These are phyloP conservation scores for Dryas iulia DNA, from an alignment of 1,140 invertebrate genomes.

Conservation along the genomic window DNA sequence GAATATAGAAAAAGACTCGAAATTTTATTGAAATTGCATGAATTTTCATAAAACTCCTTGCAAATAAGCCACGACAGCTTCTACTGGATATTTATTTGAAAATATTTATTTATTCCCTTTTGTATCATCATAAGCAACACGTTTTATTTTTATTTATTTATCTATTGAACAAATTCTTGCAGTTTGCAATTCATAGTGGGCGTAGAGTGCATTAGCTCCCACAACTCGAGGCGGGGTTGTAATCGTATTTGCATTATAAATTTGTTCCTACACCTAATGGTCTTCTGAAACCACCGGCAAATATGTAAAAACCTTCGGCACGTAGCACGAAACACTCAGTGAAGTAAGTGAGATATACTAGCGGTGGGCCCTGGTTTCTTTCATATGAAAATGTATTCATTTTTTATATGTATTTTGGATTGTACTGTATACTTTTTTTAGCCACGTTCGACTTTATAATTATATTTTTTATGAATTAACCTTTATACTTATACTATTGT, in stretches of 20 bases:
- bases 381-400: not conserved
- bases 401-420: no score
- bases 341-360: not conserved
- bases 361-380: not conserved
- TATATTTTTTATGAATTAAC: no score
- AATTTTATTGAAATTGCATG: no score
- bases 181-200: constrained; percentile 68
- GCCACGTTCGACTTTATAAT: no score
- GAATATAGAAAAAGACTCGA: no score
- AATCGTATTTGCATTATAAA: constrained; percentile 79
- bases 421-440: no score
- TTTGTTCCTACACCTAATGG: constrained; percentile 70
- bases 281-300: constrained; percentile 53
- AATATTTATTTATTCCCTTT: no score
- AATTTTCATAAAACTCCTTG: no score
- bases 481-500: no score
- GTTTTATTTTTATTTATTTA: constrained; percentile 43
- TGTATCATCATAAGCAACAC: not conserved
- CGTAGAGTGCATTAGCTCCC: constrained; percentile 67
- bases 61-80: no score
- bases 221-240: constrained; percentile 52
- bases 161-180: constrained; percentile 56
- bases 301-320: constrained; percentile 43
- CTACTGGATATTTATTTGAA: no score
- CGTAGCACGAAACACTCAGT: constrained; percentile 12